phyloP scores from a whole-genome alignment of 1,140 invertebrate species.

The Adelges cooleyi region DNA sequence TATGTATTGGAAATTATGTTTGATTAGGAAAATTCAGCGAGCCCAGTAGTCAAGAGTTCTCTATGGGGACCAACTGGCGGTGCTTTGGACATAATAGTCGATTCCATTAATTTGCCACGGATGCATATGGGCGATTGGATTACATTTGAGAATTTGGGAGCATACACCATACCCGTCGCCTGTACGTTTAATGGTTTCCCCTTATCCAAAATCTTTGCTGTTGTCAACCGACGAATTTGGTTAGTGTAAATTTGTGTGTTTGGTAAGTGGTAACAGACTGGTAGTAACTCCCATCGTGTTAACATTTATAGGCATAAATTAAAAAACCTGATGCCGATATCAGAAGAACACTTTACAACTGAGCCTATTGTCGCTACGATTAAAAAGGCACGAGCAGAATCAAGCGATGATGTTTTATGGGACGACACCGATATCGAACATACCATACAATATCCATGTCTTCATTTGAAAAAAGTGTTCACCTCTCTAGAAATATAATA shows the following conservation, averaged over 20 bases:
- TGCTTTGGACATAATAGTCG: constrained; percentile 73
- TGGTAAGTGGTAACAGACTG: neutral
- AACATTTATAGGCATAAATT: neutral
- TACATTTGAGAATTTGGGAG: constrained; percentile 83
- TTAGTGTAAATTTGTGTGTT: neutral
- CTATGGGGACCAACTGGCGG: constrained; percentile 96
- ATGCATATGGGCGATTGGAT: constrained; percentile 72
- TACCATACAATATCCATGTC: constrained; percentile 5
- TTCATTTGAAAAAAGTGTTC: neutral
- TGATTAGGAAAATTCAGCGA: neutral
- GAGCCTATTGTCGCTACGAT: constrained; percentile 17
- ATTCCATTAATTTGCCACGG: constrained; percentile 55
- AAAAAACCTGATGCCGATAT: constrained; percentile 21
- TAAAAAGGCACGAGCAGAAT: constrained; percentile 3
- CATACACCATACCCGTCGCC: constrained; percentile 80
- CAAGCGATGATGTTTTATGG: neutral
- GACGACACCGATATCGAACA: neutral
- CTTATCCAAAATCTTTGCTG: constrained; percentile 45
- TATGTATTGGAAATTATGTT: neutral
- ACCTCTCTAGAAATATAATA: neutral
- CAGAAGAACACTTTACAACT: constrained; percentile 3
- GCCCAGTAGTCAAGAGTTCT: constrained; percentile 42
- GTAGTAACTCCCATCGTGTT: neutral
- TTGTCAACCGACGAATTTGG: no score
- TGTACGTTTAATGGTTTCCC: constrained; percentile 86